Conservation (phyloP, 2,888 invertebrate genomes). For the Cistogaster globosa region DNA sequence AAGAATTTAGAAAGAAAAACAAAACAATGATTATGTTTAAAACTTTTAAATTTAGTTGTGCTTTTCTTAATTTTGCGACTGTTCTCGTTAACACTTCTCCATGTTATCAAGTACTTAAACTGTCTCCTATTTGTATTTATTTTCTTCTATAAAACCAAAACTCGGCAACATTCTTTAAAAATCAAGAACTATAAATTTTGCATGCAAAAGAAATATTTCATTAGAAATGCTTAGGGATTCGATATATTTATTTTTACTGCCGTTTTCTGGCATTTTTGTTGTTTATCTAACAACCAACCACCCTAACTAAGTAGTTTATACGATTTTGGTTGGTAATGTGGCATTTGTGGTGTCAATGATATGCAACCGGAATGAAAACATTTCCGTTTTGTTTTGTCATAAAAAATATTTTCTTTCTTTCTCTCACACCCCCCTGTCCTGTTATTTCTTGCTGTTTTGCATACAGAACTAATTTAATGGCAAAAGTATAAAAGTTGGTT, state of each 20-base stretch:
- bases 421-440: background rate
- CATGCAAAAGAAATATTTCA: constrained; percentile 65
- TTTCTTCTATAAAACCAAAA: constrained; percentile 3
- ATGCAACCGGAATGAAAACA: constrained; percentile 64
- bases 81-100: background rate
- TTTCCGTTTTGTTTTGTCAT: constrained; percentile 56
- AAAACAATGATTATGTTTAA: too few species aligned
- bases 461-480: constrained; percentile 50
- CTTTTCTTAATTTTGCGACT: background rate
- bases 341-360: constrained; percentile 66
- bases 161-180: constrained; percentile 28
- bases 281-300: constrained; percentile 15
- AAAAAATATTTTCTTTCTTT: background rate
- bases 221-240: constrained; percentile 66
- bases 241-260: constrained; percentile 46
- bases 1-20: too few species aligned
- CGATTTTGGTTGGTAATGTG: constrained; percentile 6
- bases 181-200: constrained; percentile 63
- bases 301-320: background rate
- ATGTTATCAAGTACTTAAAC: background rate
- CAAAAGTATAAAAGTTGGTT: constrained; percentile 40
- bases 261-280: background rate
- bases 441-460: constrained; percentile 9
- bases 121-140: background rate
- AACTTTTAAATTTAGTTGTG: too few species aligned